A percentile compares a stretch with the other conserved stretches of the same genome.
These are phyloP conservation scores for Semotilus atromaculatus DNA, from an alignment of 2,797 vertebrate genomes.

Conservation along the genomic window DNA sequence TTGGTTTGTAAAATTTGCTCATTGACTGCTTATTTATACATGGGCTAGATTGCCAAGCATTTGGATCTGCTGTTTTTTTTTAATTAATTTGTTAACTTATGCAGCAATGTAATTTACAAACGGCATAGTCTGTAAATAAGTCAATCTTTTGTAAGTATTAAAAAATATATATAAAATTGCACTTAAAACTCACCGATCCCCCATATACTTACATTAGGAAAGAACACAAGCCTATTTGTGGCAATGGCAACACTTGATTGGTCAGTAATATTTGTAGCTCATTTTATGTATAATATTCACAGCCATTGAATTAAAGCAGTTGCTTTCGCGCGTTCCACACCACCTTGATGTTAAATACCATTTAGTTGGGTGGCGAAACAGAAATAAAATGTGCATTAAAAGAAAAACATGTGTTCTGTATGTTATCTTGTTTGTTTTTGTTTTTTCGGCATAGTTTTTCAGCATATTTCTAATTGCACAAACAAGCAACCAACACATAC, in stretches of 20 bases:
- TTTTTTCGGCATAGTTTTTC: constrained; percentile 8
- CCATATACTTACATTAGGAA: not conserved
- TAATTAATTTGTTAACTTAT: not conserved
- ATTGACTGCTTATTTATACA: not conserved
- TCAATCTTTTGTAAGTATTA: not conserved
- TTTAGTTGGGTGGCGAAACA: not conserved
- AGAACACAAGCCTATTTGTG: not conserved
- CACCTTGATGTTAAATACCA: not conserved
- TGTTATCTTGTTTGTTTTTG: constrained; percentile 28
- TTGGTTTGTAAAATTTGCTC: not conserved
- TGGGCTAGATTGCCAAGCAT: not conserved
- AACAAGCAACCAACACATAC: constrained; percentile 31
- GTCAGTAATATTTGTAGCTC: not conserved
- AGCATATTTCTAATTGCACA: constrained; percentile 43
- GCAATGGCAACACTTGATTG: not conserved
- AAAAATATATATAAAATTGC: not conserved
- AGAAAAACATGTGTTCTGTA: not conserved
- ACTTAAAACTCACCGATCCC: not conserved
- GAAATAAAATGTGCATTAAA: not conserved
- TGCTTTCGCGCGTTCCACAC: not conserved
- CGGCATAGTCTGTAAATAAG: not conserved
- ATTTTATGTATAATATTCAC: not conserved
- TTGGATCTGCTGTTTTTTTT: not conserved
- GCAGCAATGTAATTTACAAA: not conserved
- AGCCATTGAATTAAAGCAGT: not conserved